Evolutionary conservation across 2,797 vertebrate genomes (phyloP).

Genomic region (Meriones psammophilus): DNA sequence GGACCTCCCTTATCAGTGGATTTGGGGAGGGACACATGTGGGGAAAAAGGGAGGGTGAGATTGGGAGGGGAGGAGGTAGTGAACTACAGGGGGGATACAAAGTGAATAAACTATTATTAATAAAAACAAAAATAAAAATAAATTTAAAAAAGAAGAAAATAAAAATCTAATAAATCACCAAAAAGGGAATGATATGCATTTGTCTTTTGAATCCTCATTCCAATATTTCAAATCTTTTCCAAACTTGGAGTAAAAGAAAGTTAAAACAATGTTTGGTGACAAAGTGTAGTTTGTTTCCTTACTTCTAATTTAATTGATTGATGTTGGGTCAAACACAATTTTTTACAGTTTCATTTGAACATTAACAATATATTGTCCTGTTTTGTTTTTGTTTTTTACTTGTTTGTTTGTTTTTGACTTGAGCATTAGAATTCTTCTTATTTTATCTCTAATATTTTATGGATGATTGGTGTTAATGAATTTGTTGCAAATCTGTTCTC

Average conservation of each 20-base stretch:
- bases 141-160: too few species aligned
- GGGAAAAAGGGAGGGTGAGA: too few species aligned
- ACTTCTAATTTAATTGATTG: background rate
- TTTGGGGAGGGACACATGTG: too few species aligned
- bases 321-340: background rate
- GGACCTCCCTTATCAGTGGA: too few species aligned
- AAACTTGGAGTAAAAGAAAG: background rate
- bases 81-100: too few species aligned
- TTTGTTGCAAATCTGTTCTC: background rate
- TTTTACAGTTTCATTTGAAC: constrained; percentile 8
- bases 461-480: background rate
- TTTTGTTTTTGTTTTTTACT: background rate
- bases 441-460: background rate
- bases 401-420: background rate
- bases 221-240: background rate
- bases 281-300: background rate
- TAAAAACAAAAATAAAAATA: too few species aligned
- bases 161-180: too few species aligned
- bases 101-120: too few species aligned
- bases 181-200: background rate
- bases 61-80: too few species aligned
- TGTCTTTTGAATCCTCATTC: background rate
- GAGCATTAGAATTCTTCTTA: background rate
- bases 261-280: background rate
- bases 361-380: background rate